Conservation (phyloP, 2,888 invertebrate species). For the Homarus gammarus region DNA sequence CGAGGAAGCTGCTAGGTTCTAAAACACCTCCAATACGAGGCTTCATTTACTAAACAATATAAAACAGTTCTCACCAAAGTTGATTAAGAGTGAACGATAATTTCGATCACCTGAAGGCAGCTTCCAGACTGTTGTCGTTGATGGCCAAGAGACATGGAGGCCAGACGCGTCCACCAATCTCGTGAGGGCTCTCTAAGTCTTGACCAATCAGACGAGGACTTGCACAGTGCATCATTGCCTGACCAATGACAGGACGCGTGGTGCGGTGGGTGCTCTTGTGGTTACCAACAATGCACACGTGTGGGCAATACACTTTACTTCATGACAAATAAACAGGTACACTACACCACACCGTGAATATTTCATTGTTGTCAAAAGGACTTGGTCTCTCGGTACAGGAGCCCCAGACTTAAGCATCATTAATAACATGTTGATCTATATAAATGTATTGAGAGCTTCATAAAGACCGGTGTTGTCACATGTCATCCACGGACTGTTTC, state of each 20-base stretch:
- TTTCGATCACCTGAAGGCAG: not conserved
- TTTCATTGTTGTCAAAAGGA: not conserved
- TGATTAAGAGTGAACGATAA: not conserved
- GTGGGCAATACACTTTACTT: not conserved
- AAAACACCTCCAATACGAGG: too few relatives aligned
- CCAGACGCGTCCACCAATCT: not conserved
- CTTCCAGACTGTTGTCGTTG: not conserved
- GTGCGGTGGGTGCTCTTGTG: not conserved
- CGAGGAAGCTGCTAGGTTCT: too few relatives aligned
- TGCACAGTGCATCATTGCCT: not conserved
- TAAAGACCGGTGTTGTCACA: too few relatives aligned
- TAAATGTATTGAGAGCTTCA: too few relatives aligned
- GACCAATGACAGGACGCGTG: not conserved
- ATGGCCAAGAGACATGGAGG: not conserved
- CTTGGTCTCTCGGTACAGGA: too few relatives aligned
- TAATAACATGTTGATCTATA: too few relatives aligned
- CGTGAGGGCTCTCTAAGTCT: not conserved
- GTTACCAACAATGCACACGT: not conserved
- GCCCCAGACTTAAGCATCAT: too few relatives aligned
- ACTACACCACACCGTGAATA: not conserved
- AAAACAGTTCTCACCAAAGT: too few relatives aligned
- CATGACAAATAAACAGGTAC: too few relatives aligned
- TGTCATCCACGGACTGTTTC: too few relatives aligned
- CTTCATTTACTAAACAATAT: too few relatives aligned
- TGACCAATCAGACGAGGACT: conserved; percentile 4